Percentiles rank a stretch among this genome's conserved stretches.
Evolutionary conservation across 1,140 invertebrate species (phyloP).

Genomic region (Lasioglossum albipes): DNA sequence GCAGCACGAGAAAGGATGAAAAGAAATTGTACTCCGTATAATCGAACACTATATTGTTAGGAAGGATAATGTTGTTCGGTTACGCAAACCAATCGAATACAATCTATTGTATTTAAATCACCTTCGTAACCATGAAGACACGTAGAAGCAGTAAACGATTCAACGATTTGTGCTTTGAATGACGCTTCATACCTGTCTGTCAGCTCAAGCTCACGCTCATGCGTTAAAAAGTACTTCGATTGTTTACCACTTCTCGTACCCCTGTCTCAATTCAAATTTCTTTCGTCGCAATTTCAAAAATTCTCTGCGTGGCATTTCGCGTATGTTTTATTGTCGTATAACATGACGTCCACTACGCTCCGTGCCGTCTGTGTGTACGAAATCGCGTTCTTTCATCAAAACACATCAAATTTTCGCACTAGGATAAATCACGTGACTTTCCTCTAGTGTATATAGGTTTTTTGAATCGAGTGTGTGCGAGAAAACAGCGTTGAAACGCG

Average conservation of each 20-base stretch:
- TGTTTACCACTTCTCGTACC: neutral
- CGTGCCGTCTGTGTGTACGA: neutral
- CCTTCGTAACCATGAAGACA: neutral
- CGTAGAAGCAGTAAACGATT: neutral
- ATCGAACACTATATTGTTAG: neutral
- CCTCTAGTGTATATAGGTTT: neutral
- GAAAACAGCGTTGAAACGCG: neutral
- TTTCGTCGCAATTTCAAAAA: neutral
- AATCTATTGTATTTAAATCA: conserved; percentile 47
- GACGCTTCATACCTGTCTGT: conserved; percentile 26
- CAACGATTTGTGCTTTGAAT: neutral
- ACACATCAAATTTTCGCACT: neutral
- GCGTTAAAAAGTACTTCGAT: neutral
- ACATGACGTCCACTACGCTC: neutral
- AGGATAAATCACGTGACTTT: conserved; percentile 1
- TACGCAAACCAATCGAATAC: conserved; percentile 37
- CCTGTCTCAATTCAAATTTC: neutral
- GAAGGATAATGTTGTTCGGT: conserved; percentile 15
- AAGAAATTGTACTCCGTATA: neutral
- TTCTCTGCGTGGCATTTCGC: neutral
- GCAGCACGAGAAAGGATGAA: too few relatives aligned
- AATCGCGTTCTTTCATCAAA: neutral
- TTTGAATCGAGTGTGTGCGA: neutral
- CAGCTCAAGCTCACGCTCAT: neutral
- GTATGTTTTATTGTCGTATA: neutral